Percentiles rank a stretch among this genome's conserved stretches.
These are phyloP conservation scores for Sinohyriopsis cumingii DNA, from an alignment of 2,888 invertebrate genomes.

Conservation along the genomic window DNA sequence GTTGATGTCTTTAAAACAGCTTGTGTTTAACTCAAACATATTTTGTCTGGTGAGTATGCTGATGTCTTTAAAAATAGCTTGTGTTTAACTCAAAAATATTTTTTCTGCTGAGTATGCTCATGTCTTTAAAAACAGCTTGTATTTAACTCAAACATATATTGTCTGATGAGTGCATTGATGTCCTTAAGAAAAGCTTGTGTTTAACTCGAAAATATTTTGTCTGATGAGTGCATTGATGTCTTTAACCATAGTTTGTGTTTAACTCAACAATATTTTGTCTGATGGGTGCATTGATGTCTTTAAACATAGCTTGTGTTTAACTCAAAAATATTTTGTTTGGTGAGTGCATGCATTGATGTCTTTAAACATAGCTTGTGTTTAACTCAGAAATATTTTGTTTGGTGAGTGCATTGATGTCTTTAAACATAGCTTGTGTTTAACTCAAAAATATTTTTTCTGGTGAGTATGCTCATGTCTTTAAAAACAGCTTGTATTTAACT, in stretches of 20 bases:
- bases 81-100: slow-evolving; percentile 75
- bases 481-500: slow-evolving; percentile 63
- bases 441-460: slow-evolving; percentile 78
- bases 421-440: slow-evolving; percentile 46
- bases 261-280: slow-evolving; percentile 77
- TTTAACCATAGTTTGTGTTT: too few species aligned
- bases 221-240: slow-evolving; percentile 69
- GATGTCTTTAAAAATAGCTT: not conserved
- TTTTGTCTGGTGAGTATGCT: slow-evolving; percentile 76
- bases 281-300: too few species aligned
- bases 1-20: too few species aligned
- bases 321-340: slow-evolving; percentile 78
- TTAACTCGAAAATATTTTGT: slow-evolving; percentile 76
- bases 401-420: slow-evolving; percentile 71
- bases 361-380: too few species aligned
- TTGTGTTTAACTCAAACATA: slow-evolving; percentile 73
- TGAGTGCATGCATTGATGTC: too few species aligned
- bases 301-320: slow-evolving; percentile 46
- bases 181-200: too few species aligned
- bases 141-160: slow-evolving; percentile 75
- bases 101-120: slow-evolving; percentile 73
- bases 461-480: too few species aligned
- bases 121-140: too few species aligned
- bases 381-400: slow-evolving; percentile 77
- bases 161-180: slow-evolving; percentile 72